A percentile compares a stretch with the other conserved stretches of the same genome.
phyloP scores from a whole-genome alignment of 2,797 vertebrate species.

The Gadopsis marmoratus region DNA sequence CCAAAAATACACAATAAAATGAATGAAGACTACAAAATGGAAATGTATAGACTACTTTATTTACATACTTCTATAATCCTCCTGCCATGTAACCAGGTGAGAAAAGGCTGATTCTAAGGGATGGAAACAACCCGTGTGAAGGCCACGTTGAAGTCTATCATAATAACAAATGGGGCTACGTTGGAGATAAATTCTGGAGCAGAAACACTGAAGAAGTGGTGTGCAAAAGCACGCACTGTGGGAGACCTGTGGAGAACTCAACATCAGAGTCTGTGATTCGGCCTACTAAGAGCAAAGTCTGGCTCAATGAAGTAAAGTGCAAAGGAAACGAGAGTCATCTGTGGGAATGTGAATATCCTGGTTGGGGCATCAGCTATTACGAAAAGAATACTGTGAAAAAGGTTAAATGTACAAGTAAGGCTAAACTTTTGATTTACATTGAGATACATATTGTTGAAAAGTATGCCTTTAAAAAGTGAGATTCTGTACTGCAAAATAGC shows the following conservation, averaged over 20 bases:
- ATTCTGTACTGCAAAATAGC: neutral
- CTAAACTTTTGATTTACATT: neutral
- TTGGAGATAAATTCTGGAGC: conserved; percentile 56
- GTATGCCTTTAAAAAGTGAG: neutral
- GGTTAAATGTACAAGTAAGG: conserved; percentile 73
- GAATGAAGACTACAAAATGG: neutral
- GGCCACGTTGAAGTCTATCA: conserved; percentile 68
- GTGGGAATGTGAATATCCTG: neutral
- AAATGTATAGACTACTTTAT: neutral
- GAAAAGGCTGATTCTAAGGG: conserved; percentile 42
- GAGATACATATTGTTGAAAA: neutral
- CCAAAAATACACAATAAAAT: neutral
- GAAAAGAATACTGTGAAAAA: rapidly evolving
- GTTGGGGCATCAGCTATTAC: rapidly evolving
- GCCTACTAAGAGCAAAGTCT: rapidly evolving
- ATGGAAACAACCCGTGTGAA: conserved; percentile 46
- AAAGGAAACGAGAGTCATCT: rapidly evolving
- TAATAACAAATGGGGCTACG: rapidly evolving
- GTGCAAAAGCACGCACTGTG: conserved; percentile 75
- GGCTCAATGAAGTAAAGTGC: conserved; percentile 71
- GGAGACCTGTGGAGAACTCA: rapidly evolving
- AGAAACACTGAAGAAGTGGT: neutral
- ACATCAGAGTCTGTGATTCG: rapidly evolving
- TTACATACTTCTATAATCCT: neutral
- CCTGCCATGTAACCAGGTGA: conserved; percentile 6